Evolutionary conservation across 1,140 invertebrate species (phyloP), one percentile per base, ranked within the genome.

Genomic region (Pseudomyrmex flavicornis): DNA sequence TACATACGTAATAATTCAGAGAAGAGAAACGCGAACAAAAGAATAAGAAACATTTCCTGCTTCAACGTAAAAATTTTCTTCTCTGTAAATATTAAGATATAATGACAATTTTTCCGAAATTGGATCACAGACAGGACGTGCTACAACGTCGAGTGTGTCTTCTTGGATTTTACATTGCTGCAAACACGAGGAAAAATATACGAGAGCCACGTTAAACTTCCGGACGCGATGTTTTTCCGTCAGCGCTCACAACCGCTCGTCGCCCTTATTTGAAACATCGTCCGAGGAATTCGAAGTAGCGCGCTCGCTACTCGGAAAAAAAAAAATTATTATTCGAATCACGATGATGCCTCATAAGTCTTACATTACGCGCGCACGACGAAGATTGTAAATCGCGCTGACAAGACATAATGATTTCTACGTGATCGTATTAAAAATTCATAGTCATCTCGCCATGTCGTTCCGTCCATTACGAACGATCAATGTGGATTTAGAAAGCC

Each of bases 371-470:
- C 79, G 84, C 84, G 74, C 79, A 52, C 62, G 73, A 77, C 75
- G 79, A 79, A 77, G 65, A 86, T 83, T 85, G 87, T 89, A 89
- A 89, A 89, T 89, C 82, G 82, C 85, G 74, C 85, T 84, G 88
- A 77, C 80, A 84, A 61, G 74, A 58, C 84, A 89, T 89, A 89
- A 89, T 89, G 88, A 87, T 87, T 87, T 58, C 85, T 26, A 87
- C 88, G 87, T 89, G 88, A 89, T 85, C 70, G 84, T 89, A 89
- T 89, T 87, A 68, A 73, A 83, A 69, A 85, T 86, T 83, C 82
- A 86, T 82, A 62, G 80, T 80, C 26, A 77, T 79, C 82, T 44
- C 61, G 68, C 61, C 75, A 35, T 26, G 13, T 54, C 76, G 68
- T 77, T 69, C n/a, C 76, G 58, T 82, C 75, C 72, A 84, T 87